These are phyloP conservation scores for Astropecten irregularis DNA, from an alignment of 53 echinoderm and acorn worm species.

Conservation along the genomic window DNA sequence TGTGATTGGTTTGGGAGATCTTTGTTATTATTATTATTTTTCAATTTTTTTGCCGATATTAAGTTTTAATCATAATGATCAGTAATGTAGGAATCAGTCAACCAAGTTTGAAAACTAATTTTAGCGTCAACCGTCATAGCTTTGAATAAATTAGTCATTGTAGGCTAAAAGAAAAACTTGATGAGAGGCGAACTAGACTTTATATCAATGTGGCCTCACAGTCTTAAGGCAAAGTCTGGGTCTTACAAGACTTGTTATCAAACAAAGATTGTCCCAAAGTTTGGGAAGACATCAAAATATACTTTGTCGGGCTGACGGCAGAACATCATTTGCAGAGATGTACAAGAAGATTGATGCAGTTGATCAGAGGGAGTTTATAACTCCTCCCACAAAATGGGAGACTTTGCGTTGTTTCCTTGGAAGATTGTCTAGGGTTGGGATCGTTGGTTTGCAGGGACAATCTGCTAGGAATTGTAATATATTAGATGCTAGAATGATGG, in stretches of 20 bases:
- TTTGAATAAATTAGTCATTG: no score
- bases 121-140: no score
- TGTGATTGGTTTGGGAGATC: background rate
- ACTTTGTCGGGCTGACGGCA: no score
- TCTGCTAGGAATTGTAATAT: background rate
- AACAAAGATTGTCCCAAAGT: background rate
- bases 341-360: background rate
- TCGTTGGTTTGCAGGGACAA: background rate
- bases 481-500: background rate
- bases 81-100: no score
- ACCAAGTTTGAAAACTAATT: no score
- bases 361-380: background rate
- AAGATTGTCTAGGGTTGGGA: background rate
- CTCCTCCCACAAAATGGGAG: constrained; percentile 20
- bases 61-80: no score
- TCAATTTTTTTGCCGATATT: background rate
- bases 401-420: constrained; percentile 9
- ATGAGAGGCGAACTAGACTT: background rate
- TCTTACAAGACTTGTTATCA: background rate
- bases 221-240: background rate
- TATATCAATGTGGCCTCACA: background rate
- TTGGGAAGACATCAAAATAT: background rate
- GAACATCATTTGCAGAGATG: background rate
- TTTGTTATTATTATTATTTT: background rate
- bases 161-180: no score